phyloP scores from a whole-genome alignment of 2,797 vertebrate genomes.

The Hyperoplus lanceolatus region DNA sequence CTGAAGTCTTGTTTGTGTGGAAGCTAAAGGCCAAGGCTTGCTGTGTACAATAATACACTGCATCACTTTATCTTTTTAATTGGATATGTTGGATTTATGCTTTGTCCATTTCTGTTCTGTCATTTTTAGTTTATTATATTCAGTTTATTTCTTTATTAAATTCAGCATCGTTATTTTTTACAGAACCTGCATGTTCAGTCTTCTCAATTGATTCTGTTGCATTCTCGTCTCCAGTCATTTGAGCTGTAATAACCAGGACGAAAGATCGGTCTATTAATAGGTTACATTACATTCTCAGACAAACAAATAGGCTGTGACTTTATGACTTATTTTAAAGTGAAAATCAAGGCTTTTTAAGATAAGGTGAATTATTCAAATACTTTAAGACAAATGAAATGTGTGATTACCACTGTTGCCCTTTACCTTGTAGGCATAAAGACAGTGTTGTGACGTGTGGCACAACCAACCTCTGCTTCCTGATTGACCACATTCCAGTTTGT shows the following conservation, averaged over 20 bases:
- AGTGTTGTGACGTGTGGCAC: not conserved
- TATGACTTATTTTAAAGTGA: not conserved
- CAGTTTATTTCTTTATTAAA: not conserved
- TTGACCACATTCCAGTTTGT: conserved; percentile 79
- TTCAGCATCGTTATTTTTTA: not conserved
- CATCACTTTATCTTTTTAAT: not conserved
- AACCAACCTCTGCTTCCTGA: conserved; percentile 76
- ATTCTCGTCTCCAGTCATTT: not conserved
- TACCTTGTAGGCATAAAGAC: conserved; percentile 7
- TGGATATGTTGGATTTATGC: not conserved
- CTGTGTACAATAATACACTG: not conserved
- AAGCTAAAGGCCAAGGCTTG: not conserved
- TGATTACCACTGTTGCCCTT: conserved; percentile 13
- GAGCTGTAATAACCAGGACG: not conserved
- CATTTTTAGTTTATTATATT: not conserved
- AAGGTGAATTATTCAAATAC: not conserved
- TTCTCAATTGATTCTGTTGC: not conserved
- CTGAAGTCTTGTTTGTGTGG: not conserved
- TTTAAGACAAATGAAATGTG: accelerated
- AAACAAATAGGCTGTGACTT: not conserved
- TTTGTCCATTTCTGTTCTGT: not conserved
- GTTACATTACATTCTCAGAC: no score
- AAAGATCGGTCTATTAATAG: not conserved
- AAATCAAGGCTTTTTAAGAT: not conserved
- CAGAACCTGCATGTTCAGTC: not conserved